phyloP scores from a whole-genome alignment of 2,797 vertebrate genomes.

The Scolopax rusticola region DNA sequence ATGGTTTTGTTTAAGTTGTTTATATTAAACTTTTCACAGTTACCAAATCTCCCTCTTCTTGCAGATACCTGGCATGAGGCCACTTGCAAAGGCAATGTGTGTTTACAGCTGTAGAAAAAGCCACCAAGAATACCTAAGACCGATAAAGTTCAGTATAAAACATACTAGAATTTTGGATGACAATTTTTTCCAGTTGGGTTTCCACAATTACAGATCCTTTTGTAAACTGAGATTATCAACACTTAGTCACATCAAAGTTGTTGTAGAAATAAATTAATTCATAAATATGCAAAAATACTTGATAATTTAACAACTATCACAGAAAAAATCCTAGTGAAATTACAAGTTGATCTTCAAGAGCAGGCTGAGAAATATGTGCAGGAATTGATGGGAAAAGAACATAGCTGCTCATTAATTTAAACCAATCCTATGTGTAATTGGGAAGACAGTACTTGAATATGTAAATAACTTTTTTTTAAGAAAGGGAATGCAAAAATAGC shows the following conservation, averaged over 20 bases:
- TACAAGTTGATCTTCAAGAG: background rate
- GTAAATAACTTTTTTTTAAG: background rate
- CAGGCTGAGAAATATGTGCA: background rate
- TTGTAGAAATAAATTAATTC: background rate
- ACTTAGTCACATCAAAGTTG: background rate
- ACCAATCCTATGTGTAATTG: background rate
- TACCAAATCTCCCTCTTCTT: fast-evolving
- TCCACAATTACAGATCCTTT: background rate
- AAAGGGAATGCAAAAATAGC: background rate
- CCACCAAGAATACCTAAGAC: background rate
- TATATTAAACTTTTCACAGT: background rate
- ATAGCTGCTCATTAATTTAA: background rate
- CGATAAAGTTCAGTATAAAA: background rate
- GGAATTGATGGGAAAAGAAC: background rate
- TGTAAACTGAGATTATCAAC: background rate
- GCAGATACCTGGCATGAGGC: background rate
- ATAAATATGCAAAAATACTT: background rate
- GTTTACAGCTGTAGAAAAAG: background rate
- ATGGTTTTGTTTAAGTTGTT: background rate
- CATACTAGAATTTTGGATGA: background rate
- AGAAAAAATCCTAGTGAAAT: background rate
- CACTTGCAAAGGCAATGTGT: background rate
- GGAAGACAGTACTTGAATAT: background rate
- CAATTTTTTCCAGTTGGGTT: background rate
- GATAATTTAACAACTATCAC: background rate